Evolutionary conservation across 2,797 vertebrate genomes (phyloP), one percentile per base, ranked within the genome.

Genomic region (Hydrophis major): DNA sequence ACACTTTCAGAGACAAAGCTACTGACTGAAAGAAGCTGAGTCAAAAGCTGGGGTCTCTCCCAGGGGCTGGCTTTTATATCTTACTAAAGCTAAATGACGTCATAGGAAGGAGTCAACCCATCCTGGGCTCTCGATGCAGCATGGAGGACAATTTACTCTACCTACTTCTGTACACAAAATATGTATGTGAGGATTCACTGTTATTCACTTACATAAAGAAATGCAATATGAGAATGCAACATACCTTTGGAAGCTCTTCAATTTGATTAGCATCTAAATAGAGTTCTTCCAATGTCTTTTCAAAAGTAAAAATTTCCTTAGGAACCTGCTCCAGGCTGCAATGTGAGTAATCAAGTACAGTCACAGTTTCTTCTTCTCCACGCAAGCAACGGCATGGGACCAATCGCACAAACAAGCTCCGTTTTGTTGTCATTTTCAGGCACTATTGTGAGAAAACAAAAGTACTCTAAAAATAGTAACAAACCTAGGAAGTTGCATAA

Each of bases 201-300:
- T 83, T 88, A 10, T 74, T 61, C 69, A 18, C 42, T 59, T 28
- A 89, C 42, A 37, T 37, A 61, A 0, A 20, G 14, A 60, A 32
- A 92, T 22, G 10, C 47, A 57, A 47, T n/a, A 78, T 61, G 87
- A 50, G 69, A 55, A 53, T 89, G 59, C 88, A 92, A 95, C 96
- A 94, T 98, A 99, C 99, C 98, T 99, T 99, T 94, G 99, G 99
- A 98, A 99, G 98, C 96, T 99, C 99, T 97, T 99, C 99, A 94
- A 99, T 99, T 98, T 99, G 99, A 98, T 99, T 99, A 98, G 99
- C 99, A 97, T 99, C 99, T 97, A 99, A 98, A 98, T 98, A 99
- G 95, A 99, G 99, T 95, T 99, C 99, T 98, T 99, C 99, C 97
- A 99, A 98, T 94, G 99, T 99, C 98, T 99, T 99, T 97, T 99